These are phyloP conservation scores for Tetrapedia diversipes DNA, from an alignment of 2,888 invertebrate species.

Conservation along the genomic window DNA sequence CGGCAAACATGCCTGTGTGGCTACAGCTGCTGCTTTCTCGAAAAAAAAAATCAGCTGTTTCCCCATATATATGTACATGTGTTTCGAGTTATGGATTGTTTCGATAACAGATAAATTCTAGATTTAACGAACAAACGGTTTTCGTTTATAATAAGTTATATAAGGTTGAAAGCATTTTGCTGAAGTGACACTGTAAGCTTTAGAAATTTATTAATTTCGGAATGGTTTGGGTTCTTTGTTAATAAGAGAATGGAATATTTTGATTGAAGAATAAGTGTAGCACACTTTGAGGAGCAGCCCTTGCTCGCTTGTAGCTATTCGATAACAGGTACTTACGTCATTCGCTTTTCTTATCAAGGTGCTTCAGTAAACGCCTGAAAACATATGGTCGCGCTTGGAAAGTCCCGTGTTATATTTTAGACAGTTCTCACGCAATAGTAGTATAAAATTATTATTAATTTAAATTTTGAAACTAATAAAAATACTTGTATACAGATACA, in stretches of 20 bases:
- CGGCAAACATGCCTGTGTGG: slow-evolving; percentile 44
- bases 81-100: slow-evolving; percentile 48
- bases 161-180: no score
- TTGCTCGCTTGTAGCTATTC: not conserved
- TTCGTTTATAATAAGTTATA: no score
- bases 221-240: no score
- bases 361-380: not conserved
- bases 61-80: slow-evolving; percentile 46
- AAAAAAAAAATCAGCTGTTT: slow-evolving; percentile 77
- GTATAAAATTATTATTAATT: not conserved
- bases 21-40: slow-evolving; percentile 68
- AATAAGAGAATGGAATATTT: not conserved
- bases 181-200: no score
- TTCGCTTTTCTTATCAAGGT: slow-evolving; percentile 25
- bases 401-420: not conserved
- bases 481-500: no score
- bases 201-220: no score
- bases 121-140: no score
- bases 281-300: not conserved
- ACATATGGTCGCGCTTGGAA: slow-evolving; percentile 25
- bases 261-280: not conserved
- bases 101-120: no score
- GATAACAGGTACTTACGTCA: slow-evolving; percentile 23
- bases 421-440: not conserved
- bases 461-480: not conserved